Base-by-base conservation (phyloP, 2,113 vertebrate genomes). In the Dicrurus megarhynchus region DNA sequence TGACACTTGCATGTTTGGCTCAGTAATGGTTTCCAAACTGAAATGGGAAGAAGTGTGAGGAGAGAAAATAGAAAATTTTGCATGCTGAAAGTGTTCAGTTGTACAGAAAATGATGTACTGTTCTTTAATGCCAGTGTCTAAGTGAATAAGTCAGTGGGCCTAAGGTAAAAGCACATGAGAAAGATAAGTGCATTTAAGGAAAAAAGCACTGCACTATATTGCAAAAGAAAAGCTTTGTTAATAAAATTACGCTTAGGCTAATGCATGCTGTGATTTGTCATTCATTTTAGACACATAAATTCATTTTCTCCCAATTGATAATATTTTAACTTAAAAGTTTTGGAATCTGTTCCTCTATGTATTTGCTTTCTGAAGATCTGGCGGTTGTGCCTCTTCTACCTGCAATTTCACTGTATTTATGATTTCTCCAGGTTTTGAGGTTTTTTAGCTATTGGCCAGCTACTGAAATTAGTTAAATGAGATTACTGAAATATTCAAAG, bases 91-190 rank as follows among this genome's bases (percentile, higher is more conserved):
- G 70, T 39, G 20, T 33, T 83, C 3, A 6, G 12, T 77, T 92
- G 42, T 77, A 7, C 28, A 52, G 47, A 90, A 90, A 47, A 6
- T 0, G 0, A 20, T 30, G 16, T 35, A 30, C 20, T 53, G 4
- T 52, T 84, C 19, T 47, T 90, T 96, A 59, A 32, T 93, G 74
- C 7, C 52, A 35, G 28, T 65, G 37, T 28, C 35, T 86, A 83
- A 90, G 13, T 60, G 30, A 82, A 6, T 68, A 68, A 75, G 16
- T 78, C 59, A 59, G 13, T 68, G n/a, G 5, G 10, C 24, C 24
- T 67, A 44, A 65, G 44, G 49, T 61, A 63, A 74, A 92, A 77
- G 8, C 50, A 47, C 10, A 26, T 21, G 59, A 80, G 42, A 75
- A 81, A 53, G 19, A 10, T 28, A 76, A 61, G 17, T 26, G 10